Evolutionary conservation across 2,113 vertebrate species (phyloP).

Genomic region (Callospermophilus lateralis): DNA sequence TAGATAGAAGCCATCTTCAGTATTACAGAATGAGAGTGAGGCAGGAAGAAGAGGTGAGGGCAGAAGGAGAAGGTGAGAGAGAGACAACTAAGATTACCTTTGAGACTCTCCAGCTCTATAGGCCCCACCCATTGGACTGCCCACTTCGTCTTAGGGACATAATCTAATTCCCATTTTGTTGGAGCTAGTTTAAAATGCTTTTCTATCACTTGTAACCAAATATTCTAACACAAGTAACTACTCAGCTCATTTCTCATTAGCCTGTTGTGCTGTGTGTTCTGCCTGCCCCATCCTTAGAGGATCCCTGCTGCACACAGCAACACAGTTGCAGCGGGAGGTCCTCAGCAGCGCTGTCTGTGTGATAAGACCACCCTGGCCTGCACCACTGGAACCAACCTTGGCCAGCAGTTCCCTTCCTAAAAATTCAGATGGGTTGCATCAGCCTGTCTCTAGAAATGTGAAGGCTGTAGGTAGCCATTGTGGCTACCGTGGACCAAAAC

Average conservation of each 20-base stretch:
- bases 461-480: background rate
- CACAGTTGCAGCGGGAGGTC: background rate
- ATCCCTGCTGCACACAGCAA: rapidly evolving
- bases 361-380: no score
- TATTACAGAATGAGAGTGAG: background rate
- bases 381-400: background rate
- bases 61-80: background rate
- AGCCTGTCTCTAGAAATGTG: background rate
- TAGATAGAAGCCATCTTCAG: background rate
- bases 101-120: background rate
- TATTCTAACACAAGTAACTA: background rate
- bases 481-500: background rate
- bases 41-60: background rate
- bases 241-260: background rate
- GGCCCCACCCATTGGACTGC: no score
- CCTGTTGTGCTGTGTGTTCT: rapidly evolving
- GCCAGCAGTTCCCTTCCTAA: background rate
- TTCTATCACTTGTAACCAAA: background rate
- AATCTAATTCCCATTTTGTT: background rate
- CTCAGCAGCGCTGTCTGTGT: background rate
- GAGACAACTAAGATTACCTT: background rate
- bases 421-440: background rate
- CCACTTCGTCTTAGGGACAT: background rate
- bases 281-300: background rate
- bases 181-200: background rate